Conservation (phyloP, 1,140 invertebrate species). For the Heliothis virescens region DNA sequence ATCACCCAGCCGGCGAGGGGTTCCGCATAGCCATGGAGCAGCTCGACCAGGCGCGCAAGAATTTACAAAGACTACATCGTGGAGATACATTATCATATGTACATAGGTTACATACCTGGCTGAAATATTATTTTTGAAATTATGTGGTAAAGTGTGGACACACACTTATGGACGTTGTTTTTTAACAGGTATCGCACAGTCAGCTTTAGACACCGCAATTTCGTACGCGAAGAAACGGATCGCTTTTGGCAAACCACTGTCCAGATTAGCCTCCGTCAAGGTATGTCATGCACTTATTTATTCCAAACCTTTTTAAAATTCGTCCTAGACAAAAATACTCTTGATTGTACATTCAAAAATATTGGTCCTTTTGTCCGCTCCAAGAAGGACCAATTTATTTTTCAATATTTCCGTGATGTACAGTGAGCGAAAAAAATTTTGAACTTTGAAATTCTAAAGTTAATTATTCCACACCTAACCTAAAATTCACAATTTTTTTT, state of each 20-base stretch:
- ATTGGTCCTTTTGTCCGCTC: not conserved
- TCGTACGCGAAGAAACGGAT: constrained; percentile 93
- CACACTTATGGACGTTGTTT: constrained; percentile 21
- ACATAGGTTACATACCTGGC: no score
- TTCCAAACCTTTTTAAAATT: not conserved
- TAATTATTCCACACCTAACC: no score
- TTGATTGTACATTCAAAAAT: not conserved
- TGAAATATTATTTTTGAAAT: no score
- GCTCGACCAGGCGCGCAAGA: constrained; percentile 91
- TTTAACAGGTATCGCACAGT: constrained; percentile 91
- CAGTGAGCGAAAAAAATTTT: not conserved
- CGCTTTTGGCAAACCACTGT: constrained; percentile 93
- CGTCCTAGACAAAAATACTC: not conserved
- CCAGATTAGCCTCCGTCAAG: constrained; percentile 93
- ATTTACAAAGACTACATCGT: not conserved
- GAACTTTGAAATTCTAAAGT: no score
- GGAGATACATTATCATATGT: no score
- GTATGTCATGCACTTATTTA: constrained; percentile 66
- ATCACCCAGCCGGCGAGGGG: no score
- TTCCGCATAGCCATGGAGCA: constrained; percentile 96
- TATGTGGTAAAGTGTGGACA: not conserved
- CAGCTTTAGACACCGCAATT: constrained; percentile 94
- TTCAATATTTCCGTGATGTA: not conserved
- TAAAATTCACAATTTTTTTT: no score
- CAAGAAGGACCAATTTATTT: not conserved